Percentiles rank a stretch among this genome's conserved stretches.
phyloP scores from a whole-genome alignment of 2,113 vertebrate genomes.

The Choloepus hoffmanni region DNA sequence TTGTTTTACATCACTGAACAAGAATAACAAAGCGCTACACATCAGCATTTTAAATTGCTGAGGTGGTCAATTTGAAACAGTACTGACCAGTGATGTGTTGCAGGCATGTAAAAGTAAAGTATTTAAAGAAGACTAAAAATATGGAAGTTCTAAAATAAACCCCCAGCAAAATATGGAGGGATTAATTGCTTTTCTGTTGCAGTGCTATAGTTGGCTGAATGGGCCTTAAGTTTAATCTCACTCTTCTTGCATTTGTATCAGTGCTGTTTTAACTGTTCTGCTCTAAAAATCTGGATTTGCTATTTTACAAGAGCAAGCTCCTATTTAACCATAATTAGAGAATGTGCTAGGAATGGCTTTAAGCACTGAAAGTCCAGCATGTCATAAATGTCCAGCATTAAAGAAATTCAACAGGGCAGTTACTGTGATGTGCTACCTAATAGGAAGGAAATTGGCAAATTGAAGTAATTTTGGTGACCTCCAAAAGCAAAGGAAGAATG shows the following conservation, averaged over 20 bases:
- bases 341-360: constrained; percentile 66
- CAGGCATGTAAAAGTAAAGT: constrained; percentile 45
- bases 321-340: constrained; percentile 76
- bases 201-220: constrained; percentile 29
- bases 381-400: constrained; percentile 62
- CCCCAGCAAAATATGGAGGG: constrained; percentile 33
- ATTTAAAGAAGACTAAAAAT: constrained; percentile 37
- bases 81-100: constrained; percentile 28
- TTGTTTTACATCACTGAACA: constrained; percentile 55
- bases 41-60: constrained; percentile 44
- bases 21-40: neutral
- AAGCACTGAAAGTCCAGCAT: constrained; percentile 51
- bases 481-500: constrained; percentile 47
- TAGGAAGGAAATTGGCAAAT: constrained; percentile 15
- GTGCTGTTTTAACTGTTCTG: constrained; percentile 54
- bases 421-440: constrained; percentile 31
- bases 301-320: constrained; percentile 47
- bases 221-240: constrained; percentile 49
- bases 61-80: constrained; percentile 33
- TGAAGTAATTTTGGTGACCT: constrained; percentile 56
- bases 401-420: constrained; percentile 16
- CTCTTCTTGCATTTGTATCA: constrained; percentile 67
- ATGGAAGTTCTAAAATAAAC: neutral
- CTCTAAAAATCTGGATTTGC: constrained; percentile 72
- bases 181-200: constrained; percentile 51